Conservation (phyloP, 2,113 vertebrate genomes). For the Cheilinus undulatus region DNA sequence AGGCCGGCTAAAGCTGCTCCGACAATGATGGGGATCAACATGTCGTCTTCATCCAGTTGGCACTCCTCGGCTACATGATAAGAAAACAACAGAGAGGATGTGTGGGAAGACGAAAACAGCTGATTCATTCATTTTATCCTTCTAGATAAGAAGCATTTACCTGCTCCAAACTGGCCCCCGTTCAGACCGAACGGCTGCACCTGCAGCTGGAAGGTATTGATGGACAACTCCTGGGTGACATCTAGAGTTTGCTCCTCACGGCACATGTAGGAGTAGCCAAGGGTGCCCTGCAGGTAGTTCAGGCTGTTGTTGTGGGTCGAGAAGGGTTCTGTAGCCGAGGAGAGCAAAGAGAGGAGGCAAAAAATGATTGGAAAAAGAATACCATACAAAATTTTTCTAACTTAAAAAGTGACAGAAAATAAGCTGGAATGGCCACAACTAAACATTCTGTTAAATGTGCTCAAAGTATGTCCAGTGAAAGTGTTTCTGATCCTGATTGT, state of each 20-base stretch:
- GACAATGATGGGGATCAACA: slow-evolving; percentile 97
- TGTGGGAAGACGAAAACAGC: neutral
- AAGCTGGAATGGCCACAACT: neutral
- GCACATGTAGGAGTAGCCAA: slow-evolving; percentile 93
- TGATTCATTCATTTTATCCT: neutral
- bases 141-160: slow-evolving; percentile 72
- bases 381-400: neutral
- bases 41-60: slow-evolving; percentile 90
- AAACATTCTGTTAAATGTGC: neutral
- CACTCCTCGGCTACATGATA: slow-evolving; percentile 90
- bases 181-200: slow-evolving; percentile 91
- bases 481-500: too few species aligned
- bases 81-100: neutral
- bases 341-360: neutral
- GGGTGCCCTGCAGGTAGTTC: slow-evolving; percentile 85
- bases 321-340: slow-evolving; percentile 53
- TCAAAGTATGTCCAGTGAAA: neutral
- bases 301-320: slow-evolving; percentile 80
- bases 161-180: slow-evolving; percentile 88
- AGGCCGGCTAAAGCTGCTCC: slow-evolving; percentile 95
- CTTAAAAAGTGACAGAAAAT: neutral
- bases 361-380: neutral
- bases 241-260: slow-evolving; percentile 84
- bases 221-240: slow-evolving; percentile 74
- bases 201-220: slow-evolving; percentile 90